These are phyloP conservation scores for Australoheros facetus DNA, from an alignment of 2,797 vertebrate genomes.

Conservation along the genomic window DNA sequence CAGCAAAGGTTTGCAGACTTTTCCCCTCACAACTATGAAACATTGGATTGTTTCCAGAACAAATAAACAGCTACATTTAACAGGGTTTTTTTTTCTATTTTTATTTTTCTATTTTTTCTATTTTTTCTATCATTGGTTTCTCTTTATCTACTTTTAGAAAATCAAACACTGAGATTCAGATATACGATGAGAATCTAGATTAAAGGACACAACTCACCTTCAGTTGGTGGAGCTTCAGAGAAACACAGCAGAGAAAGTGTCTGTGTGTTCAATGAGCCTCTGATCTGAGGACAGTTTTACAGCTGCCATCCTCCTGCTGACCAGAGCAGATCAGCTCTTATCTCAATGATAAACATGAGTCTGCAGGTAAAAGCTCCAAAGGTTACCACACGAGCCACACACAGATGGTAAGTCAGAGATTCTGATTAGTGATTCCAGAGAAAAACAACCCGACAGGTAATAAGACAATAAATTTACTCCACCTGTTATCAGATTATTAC, in stretches of 20 bases:
- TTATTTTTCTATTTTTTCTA: too few relatives aligned
- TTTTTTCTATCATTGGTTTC: not conserved
- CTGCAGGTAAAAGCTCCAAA: slow-evolving; percentile 20
- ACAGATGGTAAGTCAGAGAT: not conserved
- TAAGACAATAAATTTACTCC: not conserved
- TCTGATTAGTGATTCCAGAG: not conserved
- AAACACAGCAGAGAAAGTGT: not conserved
- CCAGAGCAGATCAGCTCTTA: not conserved
- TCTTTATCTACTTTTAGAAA: not conserved
- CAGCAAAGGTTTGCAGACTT: not conserved
- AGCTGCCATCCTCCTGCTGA: not conserved
- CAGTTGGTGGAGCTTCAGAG: not conserved
- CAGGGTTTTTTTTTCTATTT: not conserved
- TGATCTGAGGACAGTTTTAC: not conserved
- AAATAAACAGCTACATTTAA: too few relatives aligned
- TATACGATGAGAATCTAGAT: not conserved
- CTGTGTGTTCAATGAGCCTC: not conserved
- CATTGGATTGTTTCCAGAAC: not conserved
- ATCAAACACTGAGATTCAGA: not conserved
- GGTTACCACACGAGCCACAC: not conserved
- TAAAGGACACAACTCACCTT: slow-evolving; percentile 11
- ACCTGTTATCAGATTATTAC: not conserved
- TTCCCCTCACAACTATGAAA: not conserved
- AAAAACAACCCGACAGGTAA: not conserved
- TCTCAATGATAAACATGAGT: not conserved